Percentiles rank a stretch among this genome's conserved stretches.
Evolutionary conservation across 2,797 vertebrate species (phyloP).

Genomic region (Chloroceryle inda): DNA sequence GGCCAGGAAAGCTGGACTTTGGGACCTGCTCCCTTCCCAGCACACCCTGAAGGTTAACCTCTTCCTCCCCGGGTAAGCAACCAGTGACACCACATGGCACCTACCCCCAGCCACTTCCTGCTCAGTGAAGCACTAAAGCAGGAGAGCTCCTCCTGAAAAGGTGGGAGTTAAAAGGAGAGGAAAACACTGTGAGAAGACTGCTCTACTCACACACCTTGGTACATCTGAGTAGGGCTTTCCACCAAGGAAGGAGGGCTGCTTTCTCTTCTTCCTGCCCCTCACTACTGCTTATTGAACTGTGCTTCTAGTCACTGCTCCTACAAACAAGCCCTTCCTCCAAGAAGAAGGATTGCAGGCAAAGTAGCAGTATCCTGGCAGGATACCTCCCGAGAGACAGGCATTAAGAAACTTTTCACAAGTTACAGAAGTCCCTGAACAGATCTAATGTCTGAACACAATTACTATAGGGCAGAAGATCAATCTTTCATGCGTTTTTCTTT

Average conservation of each 20-base stretch:
- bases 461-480: neutral
- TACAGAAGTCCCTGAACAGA: neutral
- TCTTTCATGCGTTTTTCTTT: neutral
- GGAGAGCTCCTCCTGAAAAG: neutral
- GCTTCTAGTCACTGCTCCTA: neutral
- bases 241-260: neutral
- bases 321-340: neutral
- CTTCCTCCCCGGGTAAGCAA: neutral
- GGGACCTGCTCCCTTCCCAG: neutral
- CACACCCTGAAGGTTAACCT: constrained; percentile 25
- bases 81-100: neutral
- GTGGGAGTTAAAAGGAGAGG: neutral
- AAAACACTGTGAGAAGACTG: rapidly evolving
- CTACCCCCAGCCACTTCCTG: neutral
- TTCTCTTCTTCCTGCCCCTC: neutral
- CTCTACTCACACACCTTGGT: neutral
- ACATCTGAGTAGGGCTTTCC: neutral
- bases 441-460: neutral
- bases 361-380: neutral
- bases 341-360: neutral
- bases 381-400: neutral
- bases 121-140: neutral
- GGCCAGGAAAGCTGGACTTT: constrained; percentile 21
- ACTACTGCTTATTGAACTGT: neutral
- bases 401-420: neutral